Conservation (phyloP, 2,888 invertebrate species). For the Nemotelus nigrinus region DNA sequence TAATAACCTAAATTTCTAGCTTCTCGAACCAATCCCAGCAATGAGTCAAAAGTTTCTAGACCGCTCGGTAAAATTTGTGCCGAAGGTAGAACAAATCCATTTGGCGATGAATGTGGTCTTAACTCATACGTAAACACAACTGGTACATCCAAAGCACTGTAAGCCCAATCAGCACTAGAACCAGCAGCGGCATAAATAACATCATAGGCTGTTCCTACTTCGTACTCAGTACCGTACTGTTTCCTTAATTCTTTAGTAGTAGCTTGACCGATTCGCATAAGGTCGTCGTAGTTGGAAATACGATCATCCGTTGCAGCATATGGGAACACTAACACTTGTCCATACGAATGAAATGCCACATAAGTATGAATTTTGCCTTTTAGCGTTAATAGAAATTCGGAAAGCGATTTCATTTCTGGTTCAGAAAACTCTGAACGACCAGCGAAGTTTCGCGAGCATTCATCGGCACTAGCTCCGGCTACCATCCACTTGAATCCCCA, state of each 20-base stretch:
- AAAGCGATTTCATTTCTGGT: slow-evolving; percentile 69
- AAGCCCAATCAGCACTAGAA: slow-evolving; percentile 74
- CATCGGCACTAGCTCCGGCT: slow-evolving; percentile 68
- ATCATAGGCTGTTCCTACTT: slow-evolving; percentile 65
- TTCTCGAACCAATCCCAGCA: slow-evolving; percentile 66
- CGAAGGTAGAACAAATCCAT: slow-evolving; percentile 75
- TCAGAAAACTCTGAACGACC: slow-evolving; percentile 78
- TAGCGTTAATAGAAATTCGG: slow-evolving; percentile 68
- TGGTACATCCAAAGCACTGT: slow-evolving; percentile 67
- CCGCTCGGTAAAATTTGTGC: slow-evolving; percentile 72
- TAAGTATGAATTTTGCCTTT: slow-evolving; percentile 70
- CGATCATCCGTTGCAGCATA: slow-evolving; percentile 69
- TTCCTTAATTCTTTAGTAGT: slow-evolving; percentile 57
- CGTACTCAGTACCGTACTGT: slow-evolving; percentile 64
- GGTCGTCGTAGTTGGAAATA: slow-evolving; percentile 66
- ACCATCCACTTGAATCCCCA: slow-evolving; percentile 77
- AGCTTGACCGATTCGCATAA: slow-evolving; percentile 61
- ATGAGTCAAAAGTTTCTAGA: slow-evolving; percentile 70
- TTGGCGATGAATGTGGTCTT: slow-evolving; percentile 54
- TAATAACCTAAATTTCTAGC: slow-evolving; percentile 64
- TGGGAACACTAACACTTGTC: slow-evolving; percentile 75
- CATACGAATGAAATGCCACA: slow-evolving; percentile 78
- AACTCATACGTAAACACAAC: slow-evolving; percentile 74
- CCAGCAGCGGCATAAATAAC: slow-evolving; percentile 69
- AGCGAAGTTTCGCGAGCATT: slow-evolving; percentile 73